These are phyloP conservation scores for Drosophila kurseongensis DNA, from an alignment of 1,140 invertebrate species.

Conservation along the genomic window DNA sequence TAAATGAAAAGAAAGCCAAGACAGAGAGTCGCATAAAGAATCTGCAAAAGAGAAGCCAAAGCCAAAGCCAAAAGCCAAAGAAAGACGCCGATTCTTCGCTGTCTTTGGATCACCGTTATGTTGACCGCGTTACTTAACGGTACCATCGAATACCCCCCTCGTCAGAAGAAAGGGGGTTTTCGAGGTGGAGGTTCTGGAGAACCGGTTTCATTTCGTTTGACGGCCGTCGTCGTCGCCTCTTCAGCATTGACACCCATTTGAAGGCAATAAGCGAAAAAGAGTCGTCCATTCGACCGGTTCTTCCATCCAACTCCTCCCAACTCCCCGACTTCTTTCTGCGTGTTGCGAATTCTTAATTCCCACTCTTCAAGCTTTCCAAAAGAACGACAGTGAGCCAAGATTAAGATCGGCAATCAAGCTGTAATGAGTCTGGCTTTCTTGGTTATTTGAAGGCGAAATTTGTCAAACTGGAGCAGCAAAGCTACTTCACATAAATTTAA, in stretches of 20 bases:
- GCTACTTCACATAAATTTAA: slow-evolving; percentile 5
- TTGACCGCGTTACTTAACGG: slow-evolving; percentile 77
- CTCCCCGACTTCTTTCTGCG: slow-evolving; percentile 14
- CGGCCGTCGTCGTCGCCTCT: slow-evolving; percentile 38
- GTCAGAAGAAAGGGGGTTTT: neutral
- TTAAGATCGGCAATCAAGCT: slow-evolving; percentile 22
- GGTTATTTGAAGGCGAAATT: slow-evolving; percentile 14
- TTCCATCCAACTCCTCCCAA: neutral
- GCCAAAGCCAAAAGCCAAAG: slow-evolving; percentile 9
- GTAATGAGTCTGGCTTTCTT: slow-evolving; percentile 25
- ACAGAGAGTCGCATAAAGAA: slow-evolving; percentile 12
- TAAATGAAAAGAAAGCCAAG: slow-evolving; percentile 71
- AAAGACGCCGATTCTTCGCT: slow-evolving; percentile 36
- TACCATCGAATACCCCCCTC: slow-evolving; percentile 39
- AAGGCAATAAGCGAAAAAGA: slow-evolving; percentile 29
- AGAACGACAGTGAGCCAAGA: slow-evolving; percentile 25
- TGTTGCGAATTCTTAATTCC: slow-evolving; percentile 39
- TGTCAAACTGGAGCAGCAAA: slow-evolving; percentile 27
- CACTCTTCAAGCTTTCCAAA: slow-evolving; percentile 35
- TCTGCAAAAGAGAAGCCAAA: slow-evolving; percentile 26
- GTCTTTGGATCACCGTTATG: slow-evolving; percentile 68
- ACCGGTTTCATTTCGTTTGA: slow-evolving; percentile 58
- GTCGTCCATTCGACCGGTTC: slow-evolving; percentile 37
- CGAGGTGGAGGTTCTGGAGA: slow-evolving; percentile 25
- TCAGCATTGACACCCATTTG: slow-evolving; percentile 71